phyloP scores from a whole-genome alignment of 2,797 vertebrate genomes.

The Smutsia gigantea region DNA sequence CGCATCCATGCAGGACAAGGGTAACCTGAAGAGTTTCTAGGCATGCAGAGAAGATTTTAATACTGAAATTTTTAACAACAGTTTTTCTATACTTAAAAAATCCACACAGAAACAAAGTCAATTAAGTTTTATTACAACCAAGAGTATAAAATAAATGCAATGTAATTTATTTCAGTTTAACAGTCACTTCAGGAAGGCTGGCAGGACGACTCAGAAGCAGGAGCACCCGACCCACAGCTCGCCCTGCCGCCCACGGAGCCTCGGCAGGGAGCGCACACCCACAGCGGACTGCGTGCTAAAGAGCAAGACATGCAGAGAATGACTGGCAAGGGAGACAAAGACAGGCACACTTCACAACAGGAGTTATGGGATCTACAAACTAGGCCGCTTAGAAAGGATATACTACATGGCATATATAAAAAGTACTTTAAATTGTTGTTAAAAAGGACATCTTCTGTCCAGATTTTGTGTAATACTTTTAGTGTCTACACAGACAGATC shows the following conservation, averaged over 20 bases:
- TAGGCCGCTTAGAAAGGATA: slow-evolving; percentile 86
- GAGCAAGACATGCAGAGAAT: slow-evolving; percentile 85
- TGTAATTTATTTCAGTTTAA: slow-evolving; percentile 90
- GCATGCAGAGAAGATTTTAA: slow-evolving; percentile 69
- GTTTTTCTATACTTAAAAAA: slow-evolving; percentile 83
- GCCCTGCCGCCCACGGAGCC: slow-evolving; percentile 70
- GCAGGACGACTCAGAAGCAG: slow-evolving; percentile 89
- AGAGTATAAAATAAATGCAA: slow-evolving; percentile 97
- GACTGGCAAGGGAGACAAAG: slow-evolving; percentile 80
- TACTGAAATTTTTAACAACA: slow-evolving; percentile 82
- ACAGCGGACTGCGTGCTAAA: slow-evolving; percentile 65
- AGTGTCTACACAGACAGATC: slow-evolving; percentile 94
- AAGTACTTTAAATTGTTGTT: slow-evolving; percentile 89
- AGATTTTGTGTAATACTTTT: slow-evolving; percentile 91
- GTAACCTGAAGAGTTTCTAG: slow-evolving; percentile 60
- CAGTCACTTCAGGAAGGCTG: slow-evolving; percentile 93
- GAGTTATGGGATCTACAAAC: slow-evolving; percentile 87
- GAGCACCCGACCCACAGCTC: slow-evolving; percentile 83
- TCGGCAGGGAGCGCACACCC: not conserved
- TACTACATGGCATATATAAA: slow-evolving; percentile 89
- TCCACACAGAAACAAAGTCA: slow-evolving; percentile 89
- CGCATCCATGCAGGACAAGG: slow-evolving; percentile 50
- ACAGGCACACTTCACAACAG: slow-evolving; percentile 89
- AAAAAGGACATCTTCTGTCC: slow-evolving; percentile 89
- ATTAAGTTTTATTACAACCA: slow-evolving; percentile 94